These are phyloP conservation scores for Drosophila seguyi DNA, from an alignment of 1,140 invertebrate genomes.

Conservation along the genomic window DNA sequence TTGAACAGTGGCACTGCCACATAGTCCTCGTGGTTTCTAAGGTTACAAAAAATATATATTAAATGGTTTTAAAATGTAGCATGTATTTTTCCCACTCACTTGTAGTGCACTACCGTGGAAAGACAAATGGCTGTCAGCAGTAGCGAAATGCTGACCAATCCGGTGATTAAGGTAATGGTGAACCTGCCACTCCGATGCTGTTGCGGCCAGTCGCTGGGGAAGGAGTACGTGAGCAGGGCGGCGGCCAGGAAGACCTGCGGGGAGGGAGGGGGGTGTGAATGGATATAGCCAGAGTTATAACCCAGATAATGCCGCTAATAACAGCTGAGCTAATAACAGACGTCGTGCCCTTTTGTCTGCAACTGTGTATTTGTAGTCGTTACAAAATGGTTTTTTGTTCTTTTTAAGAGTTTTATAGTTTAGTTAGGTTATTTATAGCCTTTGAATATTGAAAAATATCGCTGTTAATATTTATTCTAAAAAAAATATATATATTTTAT, in stretches of 20 bases:
- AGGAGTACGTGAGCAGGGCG: conserved; percentile 72
- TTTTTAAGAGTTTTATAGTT: too few species aligned
- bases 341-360: background rate
- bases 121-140: conserved; percentile 72
- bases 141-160: conserved; percentile 62
- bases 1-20: conserved; percentile 88
- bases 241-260: conserved; percentile 35
- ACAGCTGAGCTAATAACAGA: conserved; percentile 41
- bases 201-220: conserved; percentile 69
- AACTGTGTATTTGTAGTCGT: background rate
- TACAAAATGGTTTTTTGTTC: background rate
- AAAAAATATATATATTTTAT: too few species aligned
- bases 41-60: background rate
- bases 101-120: conserved; percentile 75
- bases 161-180: conserved; percentile 52
- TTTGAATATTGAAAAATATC: too few species aligned
- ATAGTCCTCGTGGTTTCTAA: conserved; percentile 74
- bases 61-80: background rate
- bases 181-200: conserved; percentile 60
- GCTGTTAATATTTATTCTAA: too few species aligned
- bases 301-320: conserved; percentile 50
- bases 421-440: too few species aligned
- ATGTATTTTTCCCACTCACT: conserved; percentile 44
- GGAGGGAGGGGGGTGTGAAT: background rate
- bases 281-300: conserved; percentile 8